These are phyloP conservation scores for Dermolepida albohirtum DNA, from an alignment of 2,888 invertebrate genomes.

Conservation along the genomic window DNA sequence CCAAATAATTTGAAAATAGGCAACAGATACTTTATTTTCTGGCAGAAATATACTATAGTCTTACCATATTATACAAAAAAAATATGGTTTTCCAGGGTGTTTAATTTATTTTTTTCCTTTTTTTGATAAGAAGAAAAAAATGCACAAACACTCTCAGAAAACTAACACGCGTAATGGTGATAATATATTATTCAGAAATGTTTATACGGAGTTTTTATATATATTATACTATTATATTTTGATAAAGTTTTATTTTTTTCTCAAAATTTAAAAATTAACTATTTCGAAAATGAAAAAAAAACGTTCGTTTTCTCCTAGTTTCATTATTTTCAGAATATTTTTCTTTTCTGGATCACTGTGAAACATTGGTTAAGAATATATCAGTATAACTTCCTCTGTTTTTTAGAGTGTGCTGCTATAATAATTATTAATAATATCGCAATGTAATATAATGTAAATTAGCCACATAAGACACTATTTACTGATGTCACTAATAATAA, in stretches of 20 bases:
- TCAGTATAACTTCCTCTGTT: conserved; percentile 53
- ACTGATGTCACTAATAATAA: conserved; percentile 36
- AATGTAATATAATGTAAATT: conserved; percentile 46
- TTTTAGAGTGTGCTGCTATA: conserved; percentile 53
- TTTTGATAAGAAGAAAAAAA: conserved; percentile 10
- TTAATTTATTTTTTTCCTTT: background rate
- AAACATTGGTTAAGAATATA: conserved; percentile 12
- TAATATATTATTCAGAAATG: conserved; percentile 8
- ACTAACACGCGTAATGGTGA: conserved; percentile 23
- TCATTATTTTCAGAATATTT: background rate
- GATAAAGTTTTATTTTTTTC: conserved; percentile 26
- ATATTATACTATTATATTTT: conserved; percentile 11
- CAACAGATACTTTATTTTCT: too few species aligned
- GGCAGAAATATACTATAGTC: too few species aligned
- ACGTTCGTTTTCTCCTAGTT: background rate
- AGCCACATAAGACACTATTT: conserved; percentile 52
- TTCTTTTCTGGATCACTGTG: background rate
- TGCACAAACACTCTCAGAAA: conserved; percentile 25
- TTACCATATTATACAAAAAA: conserved; percentile 3
- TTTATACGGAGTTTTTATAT: conserved; percentile 18
- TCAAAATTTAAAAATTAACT: conserved; percentile 20
- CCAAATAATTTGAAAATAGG: too few species aligned
- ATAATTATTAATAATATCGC: conserved; percentile 41
- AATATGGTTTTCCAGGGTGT: conserved; percentile 31
- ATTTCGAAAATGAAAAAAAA: too few species aligned